A percentile compares a stretch with the other conserved stretches of the same genome.
Evolutionary conservation across 2,888 invertebrate species (phyloP).

Genomic region (Sphaeridia pumilis): DNA sequence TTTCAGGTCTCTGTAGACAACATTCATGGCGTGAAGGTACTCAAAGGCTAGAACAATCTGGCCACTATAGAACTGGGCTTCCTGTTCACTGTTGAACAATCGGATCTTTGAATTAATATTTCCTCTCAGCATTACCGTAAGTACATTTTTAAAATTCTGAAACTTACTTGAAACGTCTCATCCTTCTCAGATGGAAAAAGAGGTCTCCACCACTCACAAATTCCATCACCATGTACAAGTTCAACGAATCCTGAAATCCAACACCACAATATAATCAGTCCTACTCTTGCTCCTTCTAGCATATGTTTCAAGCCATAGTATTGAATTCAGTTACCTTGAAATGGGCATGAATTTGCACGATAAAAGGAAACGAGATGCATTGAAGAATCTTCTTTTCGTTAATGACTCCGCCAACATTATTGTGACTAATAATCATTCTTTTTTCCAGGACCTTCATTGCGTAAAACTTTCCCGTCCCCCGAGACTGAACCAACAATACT

Average conservation of each 20-base stretch:
- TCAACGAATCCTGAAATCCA: slow-evolving; percentile 12
- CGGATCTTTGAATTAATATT: neutral
- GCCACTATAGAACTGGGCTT: slow-evolving; percentile 11
- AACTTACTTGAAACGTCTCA: slow-evolving; percentile 5
- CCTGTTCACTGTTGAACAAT: slow-evolving; percentile 3
- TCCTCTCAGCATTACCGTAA: neutral
- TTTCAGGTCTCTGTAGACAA: slow-evolving; percentile 11
- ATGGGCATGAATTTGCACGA: slow-evolving; percentile 7
- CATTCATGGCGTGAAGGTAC: slow-evolving; percentile 8
- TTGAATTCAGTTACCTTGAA: slow-evolving; percentile 5
- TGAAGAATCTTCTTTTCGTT: slow-evolving; percentile 10
- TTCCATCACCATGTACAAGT: slow-evolving; percentile 10
- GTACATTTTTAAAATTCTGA: neutral
- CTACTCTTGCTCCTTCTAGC: neutral
- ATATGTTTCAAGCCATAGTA: neutral
- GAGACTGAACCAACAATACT: slow-evolving; percentile 9
- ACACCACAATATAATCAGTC: neutral
- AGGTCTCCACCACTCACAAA: slow-evolving; percentile 8
- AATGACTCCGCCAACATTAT: slow-evolving; percentile 6
- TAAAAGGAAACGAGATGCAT: slow-evolving; percentile 6
- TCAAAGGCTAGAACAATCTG: slow-evolving; percentile 11
- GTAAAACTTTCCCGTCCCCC: slow-evolving; percentile 3
- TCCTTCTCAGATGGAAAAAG: slow-evolving; percentile 10
- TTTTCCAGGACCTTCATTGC: slow-evolving; percentile 13
- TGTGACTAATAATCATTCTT: neutral